Conservation (phyloP, 2,113 vertebrate genomes). For the Podarcis cretensis region DNA sequence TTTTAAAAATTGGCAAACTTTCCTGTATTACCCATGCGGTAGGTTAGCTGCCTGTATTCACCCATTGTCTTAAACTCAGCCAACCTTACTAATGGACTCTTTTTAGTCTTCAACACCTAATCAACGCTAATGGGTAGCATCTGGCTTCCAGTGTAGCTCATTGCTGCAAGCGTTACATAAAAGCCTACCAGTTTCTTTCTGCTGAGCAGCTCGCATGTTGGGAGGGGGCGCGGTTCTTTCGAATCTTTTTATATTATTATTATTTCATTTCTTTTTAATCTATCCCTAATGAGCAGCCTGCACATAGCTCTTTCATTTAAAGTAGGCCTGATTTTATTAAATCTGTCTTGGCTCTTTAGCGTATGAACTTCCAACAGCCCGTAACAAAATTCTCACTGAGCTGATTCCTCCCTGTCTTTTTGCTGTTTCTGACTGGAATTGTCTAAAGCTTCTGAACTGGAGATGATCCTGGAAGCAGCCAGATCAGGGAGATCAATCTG, state of each 20-base stretch:
- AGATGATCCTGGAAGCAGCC: not conserved
- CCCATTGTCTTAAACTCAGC: not conserved
- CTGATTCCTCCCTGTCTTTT: not conserved
- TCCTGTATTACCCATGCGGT: not conserved
- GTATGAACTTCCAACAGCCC: not conserved
- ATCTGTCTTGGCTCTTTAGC: constrained; percentile 33
- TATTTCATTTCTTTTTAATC: not conserved
- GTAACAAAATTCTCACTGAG: constrained; percentile 18
- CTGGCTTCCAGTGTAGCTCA: not conserved
- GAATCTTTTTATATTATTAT: not conserved
- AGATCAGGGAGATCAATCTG: not conserved
- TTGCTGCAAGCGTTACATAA: not conserved
- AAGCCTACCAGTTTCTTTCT: not conserved
- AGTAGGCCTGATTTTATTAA: constrained; percentile 48
- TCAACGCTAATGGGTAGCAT: not conserved
- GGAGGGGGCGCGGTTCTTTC: not conserved
- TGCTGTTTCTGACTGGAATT: not conserved
- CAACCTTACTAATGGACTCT: not conserved
- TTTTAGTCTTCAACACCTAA: not conserved
- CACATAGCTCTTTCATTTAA: constrained; percentile 56
- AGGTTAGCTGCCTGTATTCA: not conserved
- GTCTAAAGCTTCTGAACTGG: not conserved
- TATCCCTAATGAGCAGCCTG: not conserved
- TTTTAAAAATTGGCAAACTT: not conserved
- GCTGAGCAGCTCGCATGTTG: not conserved